Percentiles rank a stretch among this genome's conserved stretches.
phyloP scores from a whole-genome alignment of 2,113 vertebrate genomes.

The Saccopteryx leptura region DNA sequence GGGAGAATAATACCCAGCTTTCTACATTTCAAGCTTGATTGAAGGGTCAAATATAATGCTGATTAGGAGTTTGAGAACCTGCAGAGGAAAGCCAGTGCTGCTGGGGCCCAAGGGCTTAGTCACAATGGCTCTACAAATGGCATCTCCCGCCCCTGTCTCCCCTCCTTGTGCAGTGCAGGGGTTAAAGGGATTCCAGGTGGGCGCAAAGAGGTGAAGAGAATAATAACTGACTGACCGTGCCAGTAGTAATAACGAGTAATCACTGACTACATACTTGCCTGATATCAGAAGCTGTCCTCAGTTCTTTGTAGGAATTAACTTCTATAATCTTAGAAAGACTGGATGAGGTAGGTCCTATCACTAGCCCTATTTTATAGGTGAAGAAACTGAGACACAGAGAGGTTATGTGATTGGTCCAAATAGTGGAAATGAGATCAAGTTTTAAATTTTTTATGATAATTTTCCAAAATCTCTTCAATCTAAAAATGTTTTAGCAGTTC shows the following conservation, averaged over 20 bases:
- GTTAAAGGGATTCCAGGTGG: background rate
- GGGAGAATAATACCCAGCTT: background rate
- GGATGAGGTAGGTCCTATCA: background rate
- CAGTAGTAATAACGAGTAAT: background rate
- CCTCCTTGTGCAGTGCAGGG: background rate
- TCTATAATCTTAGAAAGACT: background rate
- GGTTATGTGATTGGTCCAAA: background rate
- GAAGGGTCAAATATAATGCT: background rate
- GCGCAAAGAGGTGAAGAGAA: background rate
- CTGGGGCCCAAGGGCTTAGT: background rate
- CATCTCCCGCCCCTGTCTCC: background rate
- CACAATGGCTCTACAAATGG: background rate
- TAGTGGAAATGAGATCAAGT: background rate
- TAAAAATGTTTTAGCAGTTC: background rate
- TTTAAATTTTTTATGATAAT: conserved; percentile 3
- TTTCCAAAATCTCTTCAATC: background rate
- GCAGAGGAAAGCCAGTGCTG: background rate
- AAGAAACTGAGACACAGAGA: background rate
- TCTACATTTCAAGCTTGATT: background rate
- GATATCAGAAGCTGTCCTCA: background rate
- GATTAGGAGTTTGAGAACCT: background rate
- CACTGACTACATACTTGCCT: background rate
- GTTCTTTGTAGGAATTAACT: background rate
- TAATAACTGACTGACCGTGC: background rate
- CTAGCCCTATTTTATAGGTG: background rate